Evolutionary conservation across 2,888 invertebrate species (phyloP).

Genomic region (Aphrophora alni): DNA sequence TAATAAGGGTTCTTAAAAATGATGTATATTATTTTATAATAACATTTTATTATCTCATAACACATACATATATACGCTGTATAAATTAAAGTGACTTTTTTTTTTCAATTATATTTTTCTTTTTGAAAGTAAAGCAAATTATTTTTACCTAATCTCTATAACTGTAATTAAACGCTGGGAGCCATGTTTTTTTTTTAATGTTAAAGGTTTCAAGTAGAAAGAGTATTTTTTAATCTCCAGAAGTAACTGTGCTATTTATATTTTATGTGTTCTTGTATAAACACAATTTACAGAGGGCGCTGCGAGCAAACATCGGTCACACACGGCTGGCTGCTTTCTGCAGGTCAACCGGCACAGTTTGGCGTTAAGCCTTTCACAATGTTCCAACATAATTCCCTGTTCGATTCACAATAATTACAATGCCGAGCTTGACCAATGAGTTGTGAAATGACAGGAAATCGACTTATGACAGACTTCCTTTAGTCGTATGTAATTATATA

Average conservation of each 20-base stretch:
- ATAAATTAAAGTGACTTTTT: too few relatives aligned
- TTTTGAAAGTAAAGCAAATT: too few relatives aligned
- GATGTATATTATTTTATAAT: too few relatives aligned
- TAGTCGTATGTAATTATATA: background rate
- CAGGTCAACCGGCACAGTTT: background rate
- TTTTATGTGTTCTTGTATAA: too few relatives aligned
- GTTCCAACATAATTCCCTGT: constrained; percentile 15
- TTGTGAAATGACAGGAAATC: constrained; percentile 34
- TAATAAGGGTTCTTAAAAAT: too few relatives aligned
- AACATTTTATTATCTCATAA: too few relatives aligned
- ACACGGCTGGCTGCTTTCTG: background rate
- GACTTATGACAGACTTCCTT: constrained; percentile 32
- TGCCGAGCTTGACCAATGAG: constrained; percentile 16
- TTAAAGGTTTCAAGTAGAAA: background rate
- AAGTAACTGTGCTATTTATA: background rate
- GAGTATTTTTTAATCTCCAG: background rate
- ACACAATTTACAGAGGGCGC: too few relatives aligned
- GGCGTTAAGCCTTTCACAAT: background rate
- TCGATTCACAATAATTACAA: background rate
- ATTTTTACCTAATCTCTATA: too few relatives aligned
- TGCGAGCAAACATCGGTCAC: background rate
- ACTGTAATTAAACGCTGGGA: too few relatives aligned
- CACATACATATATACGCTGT: too few relatives aligned
- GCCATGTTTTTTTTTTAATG: background rate
- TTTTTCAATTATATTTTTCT: too few relatives aligned